Conservation (phyloP, 2,888 invertebrate genomes). For the Drosophila lutescens region DNA sequence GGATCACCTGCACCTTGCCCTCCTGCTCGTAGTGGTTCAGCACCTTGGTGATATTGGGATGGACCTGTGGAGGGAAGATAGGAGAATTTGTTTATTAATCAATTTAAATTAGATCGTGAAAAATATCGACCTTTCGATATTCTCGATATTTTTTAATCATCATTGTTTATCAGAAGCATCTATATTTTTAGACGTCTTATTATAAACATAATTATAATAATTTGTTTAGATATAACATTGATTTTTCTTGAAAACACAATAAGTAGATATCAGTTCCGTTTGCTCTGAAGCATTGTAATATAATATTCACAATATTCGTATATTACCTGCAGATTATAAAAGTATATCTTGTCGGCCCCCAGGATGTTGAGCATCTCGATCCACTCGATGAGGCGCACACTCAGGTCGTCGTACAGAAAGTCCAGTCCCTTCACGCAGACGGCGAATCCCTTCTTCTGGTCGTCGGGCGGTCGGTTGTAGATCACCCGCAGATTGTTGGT, state of each 20-base stretch:
- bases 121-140: too few species aligned
- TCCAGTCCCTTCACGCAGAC: constrained; percentile 97
- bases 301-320: too few species aligned
- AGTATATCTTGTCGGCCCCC: constrained; percentile 95
- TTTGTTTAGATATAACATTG: too few species aligned
- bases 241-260: too few species aligned
- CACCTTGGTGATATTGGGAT: constrained; percentile 95
- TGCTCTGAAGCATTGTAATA: too few species aligned
- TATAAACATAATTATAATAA: too few species aligned
- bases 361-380: constrained; percentile 93
- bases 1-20: constrained; percentile 90
- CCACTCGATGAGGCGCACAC: constrained; percentile 96
- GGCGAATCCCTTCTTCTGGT: constrained; percentile 91
- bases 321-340: constrained; percentile 90
- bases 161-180: too few species aligned
- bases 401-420: constrained; percentile 95
- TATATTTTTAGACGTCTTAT: too few species aligned
- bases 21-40: constrained; percentile 87
- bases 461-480: constrained; percentile 89
- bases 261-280: too few species aligned
- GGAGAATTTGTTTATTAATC: background rate
- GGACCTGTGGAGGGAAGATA: constrained; percentile 86
- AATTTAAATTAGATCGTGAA: too few species aligned
- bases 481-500: constrained; percentile 93
- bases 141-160: too few species aligned